A percentile compares a stretch with the other conserved stretches of the same genome.
These are phyloP conservation scores for Ellobius talpinus DNA, from an alignment of 2,113 vertebrate genomes.

Conservation along the genomic window DNA sequence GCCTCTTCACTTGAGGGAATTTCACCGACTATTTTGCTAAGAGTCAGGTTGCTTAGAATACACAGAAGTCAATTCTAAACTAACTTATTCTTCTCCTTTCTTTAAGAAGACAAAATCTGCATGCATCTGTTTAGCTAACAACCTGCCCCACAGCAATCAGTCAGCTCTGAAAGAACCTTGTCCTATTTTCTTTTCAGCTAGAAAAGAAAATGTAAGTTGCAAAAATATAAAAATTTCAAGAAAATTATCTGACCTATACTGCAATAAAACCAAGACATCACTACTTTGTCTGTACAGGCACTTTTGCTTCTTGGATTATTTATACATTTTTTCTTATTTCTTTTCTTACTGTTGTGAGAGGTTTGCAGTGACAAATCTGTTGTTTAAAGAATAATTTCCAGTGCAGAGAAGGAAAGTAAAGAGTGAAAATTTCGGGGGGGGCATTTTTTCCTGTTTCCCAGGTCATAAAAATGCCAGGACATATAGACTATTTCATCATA, in stretches of 20 bases:
- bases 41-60: not conserved
- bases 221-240: slow-evolving; percentile 28
- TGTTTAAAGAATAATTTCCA: slow-evolving; percentile 39
- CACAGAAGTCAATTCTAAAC: not conserved
- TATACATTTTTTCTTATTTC: slow-evolving; percentile 25
- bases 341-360: slow-evolving; percentile 39
- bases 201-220: slow-evolving; percentile 38
- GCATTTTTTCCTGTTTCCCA: not conserved
- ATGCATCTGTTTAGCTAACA: not conserved
- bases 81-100: slow-evolving; percentile 6
- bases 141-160: not conserved
- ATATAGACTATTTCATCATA: not conserved
- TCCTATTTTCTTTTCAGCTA: not conserved
- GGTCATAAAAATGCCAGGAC: not conserved
- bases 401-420: no score
- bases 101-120: not conserved
- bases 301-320: slow-evolving; percentile 49
- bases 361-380: slow-evolving; percentile 10
- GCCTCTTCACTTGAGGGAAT: not conserved
- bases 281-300: not conserved
- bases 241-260: not conserved
- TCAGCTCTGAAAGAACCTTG: not conserved
- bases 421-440: not conserved
- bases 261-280: slow-evolving; percentile 21
- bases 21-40: not conserved